Evolutionary conservation across 2,888 invertebrate species (phyloP), one percentile per base, ranked within the genome.

Genomic region (Machimus atricapillus): DNA sequence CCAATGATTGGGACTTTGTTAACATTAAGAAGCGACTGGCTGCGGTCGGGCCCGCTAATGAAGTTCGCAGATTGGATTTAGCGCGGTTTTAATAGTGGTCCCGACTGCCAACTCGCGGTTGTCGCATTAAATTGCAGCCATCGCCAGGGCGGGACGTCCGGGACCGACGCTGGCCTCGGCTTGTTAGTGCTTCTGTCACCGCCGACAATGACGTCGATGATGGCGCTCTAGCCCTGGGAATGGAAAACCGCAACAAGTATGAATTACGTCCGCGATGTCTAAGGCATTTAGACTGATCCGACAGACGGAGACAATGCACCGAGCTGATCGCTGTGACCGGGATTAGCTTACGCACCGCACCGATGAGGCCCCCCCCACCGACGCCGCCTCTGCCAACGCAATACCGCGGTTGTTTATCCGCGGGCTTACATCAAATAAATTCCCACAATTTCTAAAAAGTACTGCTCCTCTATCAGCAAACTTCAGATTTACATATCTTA

Each of bases 81-180:
- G 66, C 58, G 37, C 9, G 58, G 52, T 82, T 58, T 82, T 58
- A 82, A 82, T 31, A 82, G 56, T 82, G 52, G 56, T 82, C 82
- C 82, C 34, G 34, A 56, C 58, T 37, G 37, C 31, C 31, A 58
- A 27, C 40, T 56, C 14, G n/a, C 52, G 16, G 34, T 82, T 82
- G 58, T 82, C 58, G 58, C 82, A 82, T 82, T 56, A 82, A 82
- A 58, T 82, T 82, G 82, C 82, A 82, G 34, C 56, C 82, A 82
- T 58, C n/a, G 43, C 43, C 43, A 14, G 34, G 19, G 23, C 58
- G 16, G 58, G 23, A 58, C 19, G 27, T 27, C 56, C 58, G 52
- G 82, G 58, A 34, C 56, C 27, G 56, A 56, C 56, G 82, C 31
- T 31, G 19, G 56, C 31, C n/a, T 46, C 56, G 78, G 56, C 56